A percentile compares a stretch with the other conserved stretches of the same genome.
Conservation (phyloP, 2,888 invertebrate genomes). For the Drosophila fungiperda region DNA sequence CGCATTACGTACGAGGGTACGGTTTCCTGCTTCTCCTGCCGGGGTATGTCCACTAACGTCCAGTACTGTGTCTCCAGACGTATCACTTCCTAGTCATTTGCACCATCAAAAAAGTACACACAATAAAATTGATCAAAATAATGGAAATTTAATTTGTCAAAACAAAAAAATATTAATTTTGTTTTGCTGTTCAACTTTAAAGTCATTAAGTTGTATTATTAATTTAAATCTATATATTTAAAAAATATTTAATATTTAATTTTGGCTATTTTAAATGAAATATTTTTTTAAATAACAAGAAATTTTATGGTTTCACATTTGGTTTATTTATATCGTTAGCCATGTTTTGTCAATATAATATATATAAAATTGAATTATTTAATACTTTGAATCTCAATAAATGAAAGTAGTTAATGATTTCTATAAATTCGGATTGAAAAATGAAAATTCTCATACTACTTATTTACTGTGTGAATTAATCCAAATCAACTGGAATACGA, state of each 20-base stretch:
- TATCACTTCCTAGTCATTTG: slow-evolving; percentile 90
- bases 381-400: no score
- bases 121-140: neutral
- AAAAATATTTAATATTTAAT: neutral
- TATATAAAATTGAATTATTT: no score
- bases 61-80: slow-evolving; percentile 96
- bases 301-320: accelerated
- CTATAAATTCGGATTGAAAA: no score
- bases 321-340: neutral
- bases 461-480: no score
- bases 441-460: no score
- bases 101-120: neutral
- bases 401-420: no score
- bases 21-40: slow-evolving; percentile 97
- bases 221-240: neutral
- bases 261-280: neutral
- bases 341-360: no score
- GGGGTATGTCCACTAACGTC: slow-evolving; percentile 96
- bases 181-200: neutral
- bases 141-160: neutral
- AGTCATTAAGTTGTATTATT: neutral
- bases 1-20: slow-evolving; percentile 96
- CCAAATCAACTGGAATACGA: no score
- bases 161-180: neutral
- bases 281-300: neutral